Base-by-base conservation (phyloP, 2,797 vertebrate species). In the Synaphobranchus kaupii region DNA sequence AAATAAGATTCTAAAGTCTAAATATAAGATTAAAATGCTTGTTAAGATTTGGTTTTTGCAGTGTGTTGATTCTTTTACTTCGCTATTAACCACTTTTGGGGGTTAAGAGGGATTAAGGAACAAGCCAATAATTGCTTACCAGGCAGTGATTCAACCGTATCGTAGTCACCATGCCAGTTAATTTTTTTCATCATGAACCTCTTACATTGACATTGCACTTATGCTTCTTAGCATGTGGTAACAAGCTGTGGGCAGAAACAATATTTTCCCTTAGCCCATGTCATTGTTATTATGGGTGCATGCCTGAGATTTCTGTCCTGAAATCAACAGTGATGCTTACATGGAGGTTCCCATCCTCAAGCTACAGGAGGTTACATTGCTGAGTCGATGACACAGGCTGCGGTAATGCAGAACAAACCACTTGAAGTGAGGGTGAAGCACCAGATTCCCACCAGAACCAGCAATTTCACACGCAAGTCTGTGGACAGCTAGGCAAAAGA, bases 11-110 rank as follows among this genome's bases (percentile, higher is more conserved):
- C 39, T 39, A 2, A 39, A 39, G 39, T 39, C 39, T 39, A 39
- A 39, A 39, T 39, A 39, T 39, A 39, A 39, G 39, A 39, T 39
- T 39, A 39, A 39, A 39, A 39, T 39, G 39, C 39, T 39, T 39
- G 39, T 39, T 39, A 39, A 39, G 39, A 39, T 39, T 39, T 39
- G 39, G 39, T 1, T 39, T 39, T 39, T 0, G 39, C 39, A 39
- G 39, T 39, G 39, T 39, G 0, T 44, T 73, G 88, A 68, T 85
- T 90, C 86, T 88, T 87, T 85, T 68, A 88, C 91, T 91, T 89
- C 85, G 88, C 81, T 34, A 73, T 88, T 90, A 87, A 83, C 83
- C 78, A 68, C 87, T 90, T 56, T 84, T 80, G 52, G 81, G 86
- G 54, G 48, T 85, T 86, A 39, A 85, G 78, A 84, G 63, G 76